These are phyloP conservation scores for Margarornis squamiger DNA, from an alignment of 2,797 vertebrate genomes.

Conservation along the genomic window DNA sequence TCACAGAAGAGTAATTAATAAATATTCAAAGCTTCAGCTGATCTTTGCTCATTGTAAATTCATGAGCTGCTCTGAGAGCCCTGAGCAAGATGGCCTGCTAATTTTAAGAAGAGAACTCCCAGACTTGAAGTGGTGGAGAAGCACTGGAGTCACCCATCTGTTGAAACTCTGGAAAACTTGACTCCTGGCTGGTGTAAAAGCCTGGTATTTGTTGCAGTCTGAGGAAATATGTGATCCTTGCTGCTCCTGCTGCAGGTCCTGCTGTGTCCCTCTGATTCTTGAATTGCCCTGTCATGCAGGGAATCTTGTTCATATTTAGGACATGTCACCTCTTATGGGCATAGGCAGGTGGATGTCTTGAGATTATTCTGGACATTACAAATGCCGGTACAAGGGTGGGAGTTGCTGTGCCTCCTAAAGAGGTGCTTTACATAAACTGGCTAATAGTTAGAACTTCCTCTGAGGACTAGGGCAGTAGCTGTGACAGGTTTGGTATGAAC, in stretches of 20 bases:
- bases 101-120: background rate
- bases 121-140: background rate
- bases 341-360: background rate
- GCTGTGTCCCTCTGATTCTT: background rate
- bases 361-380: background rate
- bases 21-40: background rate
- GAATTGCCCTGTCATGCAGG: background rate
- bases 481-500: background rate
- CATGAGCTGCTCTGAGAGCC: background rate
- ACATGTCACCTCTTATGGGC: background rate
- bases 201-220: background rate
- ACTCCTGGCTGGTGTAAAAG: background rate
- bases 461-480: background rate
- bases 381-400: background rate
- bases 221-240: background rate
- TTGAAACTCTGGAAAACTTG: background rate
- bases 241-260: background rate
- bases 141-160: background rate
- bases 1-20: background rate
- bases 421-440: fast-evolving
- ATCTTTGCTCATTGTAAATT: background rate
- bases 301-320: background rate
- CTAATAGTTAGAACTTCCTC: background rate
- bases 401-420: background rate
- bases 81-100: background rate